These are phyloP conservation scores for Eledone cirrhosa DNA, from an alignment of 2,888 invertebrate species.

Conservation along the genomic window DNA sequence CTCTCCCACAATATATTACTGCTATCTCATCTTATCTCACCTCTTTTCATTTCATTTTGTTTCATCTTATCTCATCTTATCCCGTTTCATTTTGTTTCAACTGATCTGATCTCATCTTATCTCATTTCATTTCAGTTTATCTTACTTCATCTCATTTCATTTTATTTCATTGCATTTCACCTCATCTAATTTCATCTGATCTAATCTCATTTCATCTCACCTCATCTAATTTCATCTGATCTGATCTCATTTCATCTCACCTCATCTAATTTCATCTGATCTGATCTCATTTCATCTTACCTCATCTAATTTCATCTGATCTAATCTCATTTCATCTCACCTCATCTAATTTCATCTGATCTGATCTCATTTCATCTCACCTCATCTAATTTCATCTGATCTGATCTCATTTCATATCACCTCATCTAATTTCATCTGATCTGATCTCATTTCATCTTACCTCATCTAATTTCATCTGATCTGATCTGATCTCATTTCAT, in stretches of 20 bases:
- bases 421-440: conserved; percentile 31
- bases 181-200: too few relatives aligned
- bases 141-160: too few relatives aligned
- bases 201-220: too few relatives aligned
- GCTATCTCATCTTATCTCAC: too few relatives aligned
- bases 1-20: too few relatives aligned
- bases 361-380: conserved; percentile 31
- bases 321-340: too few relatives aligned
- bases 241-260: too few relatives aligned
- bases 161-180: conserved; percentile 33
- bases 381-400: too few relatives aligned
- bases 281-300: too few relatives aligned
- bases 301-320: too few relatives aligned
- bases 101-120: background rate
- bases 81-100: too few relatives aligned
- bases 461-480: background rate
- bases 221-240: conserved; percentile 28
- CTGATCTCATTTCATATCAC: background rate
- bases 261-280: background rate
- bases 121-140: conserved; percentile 14
- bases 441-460: too few relatives aligned
- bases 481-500: conserved; percentile 26
- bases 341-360: background rate
- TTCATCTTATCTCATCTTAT: conserved; percentile 25
- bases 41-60: background rate